phyloP scores from a whole-genome alignment of 2,797 vertebrate species.

The Apogon talboti region DNA sequence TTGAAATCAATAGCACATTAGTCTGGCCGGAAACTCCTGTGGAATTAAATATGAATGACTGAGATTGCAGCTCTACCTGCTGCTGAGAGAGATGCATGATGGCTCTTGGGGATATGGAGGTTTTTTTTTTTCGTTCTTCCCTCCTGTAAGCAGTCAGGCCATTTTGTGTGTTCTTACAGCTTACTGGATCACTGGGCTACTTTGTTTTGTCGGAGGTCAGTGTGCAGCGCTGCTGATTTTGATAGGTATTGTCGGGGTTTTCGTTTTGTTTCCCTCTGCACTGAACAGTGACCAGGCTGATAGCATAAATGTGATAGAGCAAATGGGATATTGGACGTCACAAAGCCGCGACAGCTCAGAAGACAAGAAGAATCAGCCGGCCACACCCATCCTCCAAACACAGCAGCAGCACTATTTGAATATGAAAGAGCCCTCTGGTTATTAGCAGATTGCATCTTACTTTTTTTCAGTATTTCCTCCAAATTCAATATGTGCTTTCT shows the following conservation, averaged over 20 bases:
- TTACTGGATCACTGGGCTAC: constrained; percentile 43
- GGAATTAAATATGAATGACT: constrained; percentile 90
- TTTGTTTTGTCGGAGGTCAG: constrained; percentile 49
- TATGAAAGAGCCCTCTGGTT: constrained; percentile 75
- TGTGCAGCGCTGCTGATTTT: constrained; percentile 36
- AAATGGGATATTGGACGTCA: constrained; percentile 70
- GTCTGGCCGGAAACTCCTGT: constrained; percentile 85
- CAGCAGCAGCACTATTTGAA: constrained; percentile 72
- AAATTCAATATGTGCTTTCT: constrained; percentile 47
- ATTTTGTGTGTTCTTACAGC: constrained; percentile 66
- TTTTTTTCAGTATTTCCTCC: constrained; percentile 51
- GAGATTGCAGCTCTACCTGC: constrained; percentile 87
- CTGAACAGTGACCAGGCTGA: constrained; percentile 49
- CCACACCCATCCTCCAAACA: constrained; percentile 76
- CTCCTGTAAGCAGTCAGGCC: constrained; percentile 72
- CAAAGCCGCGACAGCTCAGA: constrained; percentile 76
- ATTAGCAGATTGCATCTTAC: constrained; percentile 76
- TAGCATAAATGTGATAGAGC: constrained; percentile 61
- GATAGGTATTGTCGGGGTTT: constrained; percentile 43
- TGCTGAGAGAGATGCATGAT: constrained; percentile 77
- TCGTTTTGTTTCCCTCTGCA: constrained; percentile 46
- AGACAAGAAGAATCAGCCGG: constrained; percentile 68
- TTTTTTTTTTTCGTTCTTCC: constrained; percentile 39
- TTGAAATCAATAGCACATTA: constrained; percentile 89
- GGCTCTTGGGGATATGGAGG: constrained; percentile 67